Evolutionary conservation across 2,113 vertebrate genomes (phyloP).

Genomic region (Speoplatyrhinus poulsoni): DNA sequence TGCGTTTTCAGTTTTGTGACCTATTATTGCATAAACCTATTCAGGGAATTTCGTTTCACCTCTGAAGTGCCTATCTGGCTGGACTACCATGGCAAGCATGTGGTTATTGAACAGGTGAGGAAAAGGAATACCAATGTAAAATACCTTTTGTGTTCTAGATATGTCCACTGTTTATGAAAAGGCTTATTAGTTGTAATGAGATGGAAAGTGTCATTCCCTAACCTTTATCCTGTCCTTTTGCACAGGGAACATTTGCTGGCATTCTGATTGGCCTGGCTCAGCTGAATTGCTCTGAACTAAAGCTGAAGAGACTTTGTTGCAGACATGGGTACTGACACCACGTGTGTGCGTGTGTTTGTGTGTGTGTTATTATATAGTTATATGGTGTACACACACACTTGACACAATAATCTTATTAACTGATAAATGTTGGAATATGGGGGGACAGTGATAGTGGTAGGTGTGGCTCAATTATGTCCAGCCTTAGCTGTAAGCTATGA

Average conservation of each 20-base stretch:
- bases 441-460: too few species aligned
- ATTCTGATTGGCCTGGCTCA: constrained; percentile 92
- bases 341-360: constrained; percentile 4
- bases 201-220: not conserved
- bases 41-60: constrained; percentile 90
- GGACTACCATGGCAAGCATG: constrained; percentile 91
- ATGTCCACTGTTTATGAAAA: too few species aligned
- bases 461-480: too few species aligned
- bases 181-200: too few species aligned
- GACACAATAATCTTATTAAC: too few species aligned
- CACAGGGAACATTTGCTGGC: constrained; percentile 89
- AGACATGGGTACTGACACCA: constrained; percentile 81
- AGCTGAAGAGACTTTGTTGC: constrained; percentile 89
- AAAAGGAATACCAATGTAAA: too few species aligned
- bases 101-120: constrained; percentile 87
- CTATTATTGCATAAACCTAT: not conserved
- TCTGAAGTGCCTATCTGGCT: constrained; percentile 93
- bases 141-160: too few species aligned
- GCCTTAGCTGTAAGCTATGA: too few species aligned
- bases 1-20: not conserved
- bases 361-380: too few species aligned
- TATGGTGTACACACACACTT: too few species aligned
- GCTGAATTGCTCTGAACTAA: constrained; percentile 91
- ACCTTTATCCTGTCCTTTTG: constrained; percentile 18
- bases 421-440: too few species aligned